Evolutionary conservation across 2,888 invertebrate species (phyloP).

Genomic region (Dorcus parallelipipedus): DNA sequence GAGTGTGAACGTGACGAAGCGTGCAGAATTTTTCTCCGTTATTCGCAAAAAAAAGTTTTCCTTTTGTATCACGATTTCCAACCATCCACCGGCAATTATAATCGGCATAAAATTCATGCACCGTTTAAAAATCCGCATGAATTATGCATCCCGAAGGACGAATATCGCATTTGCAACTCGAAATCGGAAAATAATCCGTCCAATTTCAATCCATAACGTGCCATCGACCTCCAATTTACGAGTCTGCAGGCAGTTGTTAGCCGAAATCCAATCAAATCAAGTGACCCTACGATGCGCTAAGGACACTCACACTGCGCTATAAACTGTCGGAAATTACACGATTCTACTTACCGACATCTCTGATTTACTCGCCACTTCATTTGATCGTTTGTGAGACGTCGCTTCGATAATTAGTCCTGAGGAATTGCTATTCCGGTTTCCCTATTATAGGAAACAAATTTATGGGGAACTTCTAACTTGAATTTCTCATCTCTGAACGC

Average conservation of each 20-base stretch:
- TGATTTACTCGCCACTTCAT: constrained; percentile 38
- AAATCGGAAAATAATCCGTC: constrained; percentile 35
- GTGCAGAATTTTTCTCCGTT: no score
- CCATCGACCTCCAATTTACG: constrained; percentile 43
- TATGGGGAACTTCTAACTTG: no score
- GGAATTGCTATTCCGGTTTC: constrained; percentile 3
- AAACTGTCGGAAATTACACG: constrained; percentile 46
- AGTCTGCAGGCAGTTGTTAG: constrained; percentile 42
- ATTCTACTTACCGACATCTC: constrained; percentile 40
- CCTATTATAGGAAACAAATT: constrained; percentile 4
- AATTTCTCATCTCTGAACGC: no score
- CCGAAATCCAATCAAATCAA: constrained; percentile 46
- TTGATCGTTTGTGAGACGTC: constrained; percentile 24
- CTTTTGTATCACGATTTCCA: no score
- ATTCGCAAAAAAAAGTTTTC: no score
- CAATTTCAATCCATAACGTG: constrained; percentile 31
- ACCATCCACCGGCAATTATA: background rate
- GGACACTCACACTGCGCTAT: constrained; percentile 35
- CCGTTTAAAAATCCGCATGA: constrained; percentile 10
- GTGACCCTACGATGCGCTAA: constrained; percentile 36
- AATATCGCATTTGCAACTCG: constrained; percentile 14
- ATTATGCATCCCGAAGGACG: constrained; percentile 20
- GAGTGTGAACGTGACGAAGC: no score
- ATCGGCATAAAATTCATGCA: constrained; percentile 8
- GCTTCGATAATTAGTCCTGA: constrained; percentile 3